A percentile compares a stretch with the other conserved stretches of the same genome.
phyloP scores from a whole-genome alignment of 2,888 invertebrate species.

The Phalera bucephala region DNA sequence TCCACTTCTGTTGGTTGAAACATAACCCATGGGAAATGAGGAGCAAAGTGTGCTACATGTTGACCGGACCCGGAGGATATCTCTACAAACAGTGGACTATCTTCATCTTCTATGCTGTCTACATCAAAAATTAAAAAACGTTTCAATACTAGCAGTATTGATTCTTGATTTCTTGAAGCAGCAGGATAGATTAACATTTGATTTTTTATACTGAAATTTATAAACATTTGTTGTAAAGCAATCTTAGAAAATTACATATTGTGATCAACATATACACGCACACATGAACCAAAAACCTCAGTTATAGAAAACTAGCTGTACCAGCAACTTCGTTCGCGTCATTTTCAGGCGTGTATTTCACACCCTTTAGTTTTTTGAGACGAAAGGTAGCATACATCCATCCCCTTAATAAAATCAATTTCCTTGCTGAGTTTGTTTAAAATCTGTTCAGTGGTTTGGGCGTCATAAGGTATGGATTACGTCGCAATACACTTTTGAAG shows the following conservation, averaged over 20 bases:
- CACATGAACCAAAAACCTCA: background rate
- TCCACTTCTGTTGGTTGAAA: slow-evolving; percentile 93
- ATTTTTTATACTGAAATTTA: slow-evolving; percentile 54
- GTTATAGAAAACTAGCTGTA: background rate
- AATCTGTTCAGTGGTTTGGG: too few species aligned
- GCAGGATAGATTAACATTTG: slow-evolving; percentile 86
- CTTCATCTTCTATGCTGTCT: slow-evolving; percentile 56
- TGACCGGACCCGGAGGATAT: slow-evolving; percentile 93
- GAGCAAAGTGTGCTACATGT: slow-evolving; percentile 90
- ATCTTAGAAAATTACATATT: background rate
- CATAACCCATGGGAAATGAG: slow-evolving; percentile 86
- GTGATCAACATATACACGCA: background rate
- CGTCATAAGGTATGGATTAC: too few species aligned
- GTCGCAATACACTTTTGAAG: too few species aligned
- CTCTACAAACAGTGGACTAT: slow-evolving; percentile 84
- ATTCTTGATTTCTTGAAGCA: slow-evolving; percentile 89
- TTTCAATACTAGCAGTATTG: slow-evolving; percentile 87
- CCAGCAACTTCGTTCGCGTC: too few species aligned
- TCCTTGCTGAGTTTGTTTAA: too few species aligned
- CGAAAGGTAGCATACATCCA: too few species aligned
- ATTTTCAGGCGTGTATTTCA: too few species aligned
- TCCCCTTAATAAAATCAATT: too few species aligned
- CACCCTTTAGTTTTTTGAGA: too few species aligned
- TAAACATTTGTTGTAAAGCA: background rate
- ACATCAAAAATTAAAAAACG: slow-evolving; percentile 80